phyloP scores from a whole-genome alignment of 2,113 vertebrate genomes.

The Chamaetylas fuelleborni region DNA sequence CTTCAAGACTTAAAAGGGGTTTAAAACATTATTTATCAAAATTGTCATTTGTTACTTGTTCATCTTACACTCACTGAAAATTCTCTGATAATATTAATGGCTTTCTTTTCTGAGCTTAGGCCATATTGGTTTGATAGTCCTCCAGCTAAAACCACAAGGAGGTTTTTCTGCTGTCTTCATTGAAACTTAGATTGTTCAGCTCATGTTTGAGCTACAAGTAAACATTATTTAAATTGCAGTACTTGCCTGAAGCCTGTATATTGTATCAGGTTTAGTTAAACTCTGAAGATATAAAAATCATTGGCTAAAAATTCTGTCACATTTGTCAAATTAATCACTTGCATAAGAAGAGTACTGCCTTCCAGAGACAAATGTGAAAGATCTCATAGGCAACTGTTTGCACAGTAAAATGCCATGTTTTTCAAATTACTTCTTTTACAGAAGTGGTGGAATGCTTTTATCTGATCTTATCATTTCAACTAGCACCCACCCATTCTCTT shows the following conservation, averaged over 20 bases:
- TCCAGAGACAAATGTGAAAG: constrained; percentile 2
- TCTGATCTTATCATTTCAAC: not conserved
- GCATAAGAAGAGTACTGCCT: not conserved
- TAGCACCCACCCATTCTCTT: not conserved
- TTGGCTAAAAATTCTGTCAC: constrained; percentile 40
- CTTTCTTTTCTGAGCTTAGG: not conserved
- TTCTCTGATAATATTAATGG: not conserved
- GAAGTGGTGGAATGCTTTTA: not conserved
- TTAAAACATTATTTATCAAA: not conserved
- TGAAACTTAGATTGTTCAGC: not conserved
- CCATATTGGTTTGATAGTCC: not conserved
- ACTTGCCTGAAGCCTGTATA: constrained; percentile 8
- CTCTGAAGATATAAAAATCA: constrained; percentile 9
- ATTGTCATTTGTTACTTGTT: not conserved
- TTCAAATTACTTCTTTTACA: not conserved
- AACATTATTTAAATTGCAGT: constrained; percentile 6
- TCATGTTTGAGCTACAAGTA: not conserved
- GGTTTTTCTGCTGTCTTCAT: not conserved
- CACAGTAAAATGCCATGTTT: not conserved
- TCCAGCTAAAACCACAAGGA: not conserved
- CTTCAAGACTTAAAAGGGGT: not conserved
- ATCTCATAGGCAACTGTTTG: not conserved
- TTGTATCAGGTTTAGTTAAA: constrained; percentile 16
- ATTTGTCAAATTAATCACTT: constrained; percentile 34
- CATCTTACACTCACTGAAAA: not conserved